Conservation (phyloP, 2,888 invertebrate genomes). For the Papilio gigon region DNA sequence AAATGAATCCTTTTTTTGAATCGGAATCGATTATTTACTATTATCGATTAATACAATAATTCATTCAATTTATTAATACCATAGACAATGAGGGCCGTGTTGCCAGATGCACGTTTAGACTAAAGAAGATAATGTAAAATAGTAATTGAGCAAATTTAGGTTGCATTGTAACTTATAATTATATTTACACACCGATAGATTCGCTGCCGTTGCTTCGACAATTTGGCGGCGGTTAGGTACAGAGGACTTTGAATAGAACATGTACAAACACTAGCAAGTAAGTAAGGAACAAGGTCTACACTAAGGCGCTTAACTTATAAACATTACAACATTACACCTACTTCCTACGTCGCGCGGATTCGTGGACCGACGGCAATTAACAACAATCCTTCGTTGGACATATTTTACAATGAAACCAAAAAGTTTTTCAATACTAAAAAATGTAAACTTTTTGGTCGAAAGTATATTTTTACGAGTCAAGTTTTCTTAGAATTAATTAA, state of each 20-base stretch:
- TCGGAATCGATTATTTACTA: neutral
- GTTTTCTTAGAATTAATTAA: constrained; percentile 51
- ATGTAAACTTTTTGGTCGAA: neutral
- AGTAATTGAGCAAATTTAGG: constrained; percentile 68
- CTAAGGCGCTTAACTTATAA: too few relatives aligned
- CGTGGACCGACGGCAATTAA: too few relatives aligned
- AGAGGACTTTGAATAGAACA: constrained; percentile 64
- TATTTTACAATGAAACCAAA: too few relatives aligned
- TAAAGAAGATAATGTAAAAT: constrained; percentile 37
- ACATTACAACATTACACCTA: too few relatives aligned
- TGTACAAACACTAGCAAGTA: constrained; percentile 48
- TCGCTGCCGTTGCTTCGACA: constrained; percentile 45
- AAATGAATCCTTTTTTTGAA: neutral
- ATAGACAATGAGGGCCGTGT: neutral
- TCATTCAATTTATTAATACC: neutral
- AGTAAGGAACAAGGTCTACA: constrained; percentile 27
- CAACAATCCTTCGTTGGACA: too few relatives aligned
- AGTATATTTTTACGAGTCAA: constrained; percentile 27
- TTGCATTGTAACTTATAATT: constrained; percentile 49
- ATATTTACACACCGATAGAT: constrained; percentile 58
- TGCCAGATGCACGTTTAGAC: constrained; percentile 25
- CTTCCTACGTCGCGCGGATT: too few relatives aligned
- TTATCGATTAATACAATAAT: too few relatives aligned
- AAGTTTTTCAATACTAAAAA: too few relatives aligned
- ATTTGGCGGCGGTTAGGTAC: constrained; percentile 79